Evolutionary conservation across 2,888 invertebrate genomes (phyloP).

Genomic region (Dendrolimus pini): DNA sequence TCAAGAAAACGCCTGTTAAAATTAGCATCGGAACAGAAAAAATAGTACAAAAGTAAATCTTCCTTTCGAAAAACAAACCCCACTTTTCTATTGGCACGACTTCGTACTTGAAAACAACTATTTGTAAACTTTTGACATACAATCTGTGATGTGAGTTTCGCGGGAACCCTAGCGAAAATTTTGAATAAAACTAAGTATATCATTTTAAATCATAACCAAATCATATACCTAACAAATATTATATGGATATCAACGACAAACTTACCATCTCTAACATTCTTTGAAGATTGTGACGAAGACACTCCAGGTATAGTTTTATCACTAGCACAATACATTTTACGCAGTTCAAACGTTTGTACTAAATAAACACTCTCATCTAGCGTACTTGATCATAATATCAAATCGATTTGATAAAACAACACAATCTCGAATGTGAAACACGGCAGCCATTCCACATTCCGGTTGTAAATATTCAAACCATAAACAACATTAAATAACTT

Average conservation of each 20-base stretch:
- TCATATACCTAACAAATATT: conserved; percentile 11
- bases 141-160: neutral
- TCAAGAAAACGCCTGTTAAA: neutral
- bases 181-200: neutral
- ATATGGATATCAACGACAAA: conserved; percentile 38
- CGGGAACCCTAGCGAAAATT: neutral
- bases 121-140: conserved; percentile 20
- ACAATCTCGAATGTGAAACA: conserved; percentile 59
- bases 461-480: conserved; percentile 68
- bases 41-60: conserved; percentile 1
- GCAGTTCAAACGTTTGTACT: conserved; percentile 12
- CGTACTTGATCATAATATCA: conserved; percentile 62
- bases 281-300: conserved; percentile 82
- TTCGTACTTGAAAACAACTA: conserved; percentile 21
- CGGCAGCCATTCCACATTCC: conserved; percentile 75
- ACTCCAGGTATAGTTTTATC: conserved; percentile 85
- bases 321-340: conserved; percentile 84
- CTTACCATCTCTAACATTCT: conserved; percentile 87
- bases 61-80: conserved; percentile 3
- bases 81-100: neutral
- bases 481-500: conserved; percentile 30
- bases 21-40: neutral
- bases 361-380: conserved; percentile 77
- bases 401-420: conserved; percentile 48
- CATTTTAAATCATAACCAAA: conserved; percentile 1